A percentile compares a stretch with the other conserved stretches of the same genome.
Evolutionary conservation across 1,140 invertebrate species (phyloP).

Genomic region (Whitmania pigra): DNA sequence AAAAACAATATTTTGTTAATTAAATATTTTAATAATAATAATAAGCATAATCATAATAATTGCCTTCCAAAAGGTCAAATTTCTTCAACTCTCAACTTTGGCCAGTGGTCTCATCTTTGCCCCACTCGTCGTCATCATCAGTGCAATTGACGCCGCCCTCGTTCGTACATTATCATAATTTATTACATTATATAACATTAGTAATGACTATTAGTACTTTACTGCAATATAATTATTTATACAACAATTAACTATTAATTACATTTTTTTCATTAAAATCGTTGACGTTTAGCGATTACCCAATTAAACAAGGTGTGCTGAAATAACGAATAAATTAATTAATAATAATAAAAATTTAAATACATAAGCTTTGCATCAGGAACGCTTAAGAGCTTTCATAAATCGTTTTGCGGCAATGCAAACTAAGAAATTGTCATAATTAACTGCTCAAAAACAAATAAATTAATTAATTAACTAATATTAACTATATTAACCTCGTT

Average conservation of each 20-base stretch:
- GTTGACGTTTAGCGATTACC: not conserved
- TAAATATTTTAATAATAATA: no score
- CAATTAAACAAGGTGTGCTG: not conserved
- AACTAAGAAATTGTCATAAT: not conserved
- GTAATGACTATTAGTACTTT: not conserved
- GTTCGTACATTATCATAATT: not conserved
- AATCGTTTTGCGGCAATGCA: no score
- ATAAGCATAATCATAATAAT: no score
- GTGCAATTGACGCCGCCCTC: not conserved
- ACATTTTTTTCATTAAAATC: not conserved
- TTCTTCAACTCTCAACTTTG: not conserved
- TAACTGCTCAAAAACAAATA: not conserved
- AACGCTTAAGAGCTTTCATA: no score
- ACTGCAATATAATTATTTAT: not conserved
- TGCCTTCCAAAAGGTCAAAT: not conserved
- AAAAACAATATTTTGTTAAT: no score
- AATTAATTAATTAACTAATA: not conserved
- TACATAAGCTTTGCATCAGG: no score
- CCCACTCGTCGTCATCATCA: not conserved
- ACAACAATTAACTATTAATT: not conserved
- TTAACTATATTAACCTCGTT: not conserved
- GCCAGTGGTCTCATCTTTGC: not conserved
- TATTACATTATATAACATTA: not conserved
- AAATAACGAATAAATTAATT: not conserved
- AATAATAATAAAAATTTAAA: not conserved